Percentiles rank a stretch among this genome's conserved stretches.
phyloP scores from a whole-genome alignment of 2,888 invertebrate genomes.

The Acronicta psi region DNA sequence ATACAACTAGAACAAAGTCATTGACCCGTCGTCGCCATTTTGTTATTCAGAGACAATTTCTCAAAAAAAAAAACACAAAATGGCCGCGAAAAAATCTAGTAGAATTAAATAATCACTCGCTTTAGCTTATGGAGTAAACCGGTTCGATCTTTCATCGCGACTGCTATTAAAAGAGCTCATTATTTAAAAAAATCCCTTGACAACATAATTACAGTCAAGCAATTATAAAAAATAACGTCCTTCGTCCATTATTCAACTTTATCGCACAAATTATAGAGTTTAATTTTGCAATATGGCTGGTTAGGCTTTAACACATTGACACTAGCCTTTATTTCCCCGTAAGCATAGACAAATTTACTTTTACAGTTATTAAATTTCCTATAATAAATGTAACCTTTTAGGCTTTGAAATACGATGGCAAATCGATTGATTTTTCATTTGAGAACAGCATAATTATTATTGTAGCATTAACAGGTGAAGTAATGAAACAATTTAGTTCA shows the following conservation, averaged over 20 bases:
- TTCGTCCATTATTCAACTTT: slow-evolving; percentile 29
- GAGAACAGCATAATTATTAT: slow-evolving; percentile 32
- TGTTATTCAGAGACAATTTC: slow-evolving; percentile 22
- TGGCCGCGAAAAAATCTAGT: slow-evolving; percentile 30
- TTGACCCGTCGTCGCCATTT: slow-evolving; percentile 27
- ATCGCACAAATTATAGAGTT: slow-evolving; percentile 24
- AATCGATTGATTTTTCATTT: slow-evolving; percentile 33
- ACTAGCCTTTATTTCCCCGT: slow-evolving; percentile 47
- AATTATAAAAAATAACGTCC: slow-evolving; percentile 26
- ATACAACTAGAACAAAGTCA: not conserved
- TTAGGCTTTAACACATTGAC: slow-evolving; percentile 59
- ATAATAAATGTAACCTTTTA: slow-evolving; percentile 30
- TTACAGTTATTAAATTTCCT: slow-evolving; percentile 12
- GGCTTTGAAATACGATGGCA: slow-evolving; percentile 20
- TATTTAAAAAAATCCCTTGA: slow-evolving; percentile 48
- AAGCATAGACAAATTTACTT: slow-evolving; percentile 26
- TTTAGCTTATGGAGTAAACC: slow-evolving; percentile 22
- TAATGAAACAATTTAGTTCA: slow-evolving; percentile 81
- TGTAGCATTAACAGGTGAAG: slow-evolving; percentile 68
- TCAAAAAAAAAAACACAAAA: slow-evolving; percentile 23
- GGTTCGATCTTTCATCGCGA: slow-evolving; percentile 37
- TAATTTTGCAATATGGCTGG: slow-evolving; percentile 29
- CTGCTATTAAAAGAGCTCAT: slow-evolving; percentile 35
- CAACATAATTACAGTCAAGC: slow-evolving; percentile 52
- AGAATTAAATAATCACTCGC: slow-evolving; percentile 42